Evolutionary conservation across 2,888 invertebrate genomes (phyloP), one percentile per base, ranked within the genome.

Genomic region (Belgica antarctica): DNA sequence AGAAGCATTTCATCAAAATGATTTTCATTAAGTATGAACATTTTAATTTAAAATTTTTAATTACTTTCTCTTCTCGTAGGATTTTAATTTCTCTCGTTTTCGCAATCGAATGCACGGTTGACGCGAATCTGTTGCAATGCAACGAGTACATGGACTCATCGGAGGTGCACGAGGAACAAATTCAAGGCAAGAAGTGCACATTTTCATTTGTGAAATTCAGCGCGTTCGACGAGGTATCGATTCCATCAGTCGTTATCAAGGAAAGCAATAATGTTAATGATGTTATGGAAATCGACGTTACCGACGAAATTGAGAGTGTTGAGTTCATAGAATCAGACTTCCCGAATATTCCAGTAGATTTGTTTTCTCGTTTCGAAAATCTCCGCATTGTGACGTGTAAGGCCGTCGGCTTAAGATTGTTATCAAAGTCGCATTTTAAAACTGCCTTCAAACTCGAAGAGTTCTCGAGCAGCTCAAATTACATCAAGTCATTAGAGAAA

Each of bases 401-500:
- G 46, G 65, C 46, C 46, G 47, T 65, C 1, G 25, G 47, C 15
- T 47, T 65, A 12, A 28, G 19, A 47, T 22, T 57, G 27, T 22
- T 68, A n/a, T 19, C n/a, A 15, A 52, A 28, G 24, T 17, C 28
- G 12, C 57, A 68, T 24, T 47, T 68, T 12, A 17, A 52, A 31
- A 12, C 7, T 8, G 68, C 68, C 17, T 7, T 4, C 10, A 34
- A 52, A 12, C 12, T 68, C 1, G 15, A 57, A 57, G 68, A 34
- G 0, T 34, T 68, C 15, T 68, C 68, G 17, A 19, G 15, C 15
- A 52, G 57, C 12, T 52, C 59, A 52, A 68, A 68, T 27, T 59
- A 68, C 12, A 31, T 68, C 15, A 34, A 34, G 4, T 17, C 12
- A 19, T 31, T 68, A 4, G 68, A 52, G 24, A 47, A 27, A 34